phyloP scores from a whole-genome alignment of 2,113 vertebrate genomes.

The Hydrolagus affinis region DNA sequence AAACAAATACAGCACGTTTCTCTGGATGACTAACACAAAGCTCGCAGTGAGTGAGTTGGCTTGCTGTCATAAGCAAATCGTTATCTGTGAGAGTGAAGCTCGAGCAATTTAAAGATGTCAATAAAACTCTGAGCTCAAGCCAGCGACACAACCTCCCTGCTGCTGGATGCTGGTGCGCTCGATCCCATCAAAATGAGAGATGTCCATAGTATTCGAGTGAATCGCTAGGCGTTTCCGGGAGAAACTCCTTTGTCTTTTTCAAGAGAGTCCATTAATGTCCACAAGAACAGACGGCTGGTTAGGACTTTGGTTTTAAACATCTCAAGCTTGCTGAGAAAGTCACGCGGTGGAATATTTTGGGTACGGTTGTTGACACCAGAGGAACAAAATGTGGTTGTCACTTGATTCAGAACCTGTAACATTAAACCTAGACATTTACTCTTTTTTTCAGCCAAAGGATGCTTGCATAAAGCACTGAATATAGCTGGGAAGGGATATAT shows the following conservation, averaged over 20 bases:
- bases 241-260: too few relatives aligned
- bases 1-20: too few relatives aligned
- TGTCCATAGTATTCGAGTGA: neutral
- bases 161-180: neutral
- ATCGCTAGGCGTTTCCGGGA: too few relatives aligned
- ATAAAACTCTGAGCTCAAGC: neutral
- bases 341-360: too few relatives aligned
- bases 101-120: neutral
- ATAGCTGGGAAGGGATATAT: constrained; percentile 58
- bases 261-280: too few relatives aligned
- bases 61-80: neutral
- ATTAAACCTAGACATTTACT: neutral
- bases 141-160: neutral
- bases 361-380: too few relatives aligned
- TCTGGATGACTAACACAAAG: neutral
- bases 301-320: neutral
- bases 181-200: neutral
- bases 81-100: neutral
- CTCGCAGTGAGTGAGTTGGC: neutral
- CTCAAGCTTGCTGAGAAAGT: too few relatives aligned
- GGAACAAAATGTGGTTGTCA: too few relatives aligned
- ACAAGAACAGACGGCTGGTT: neutral
- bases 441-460: constrained; percentile 57
- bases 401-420: neutral
- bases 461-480: constrained; percentile 62